These are phyloP conservation scores for Erythrolamprus reginae DNA, from an alignment of 2,113 vertebrate species.

Conservation along the genomic window DNA sequence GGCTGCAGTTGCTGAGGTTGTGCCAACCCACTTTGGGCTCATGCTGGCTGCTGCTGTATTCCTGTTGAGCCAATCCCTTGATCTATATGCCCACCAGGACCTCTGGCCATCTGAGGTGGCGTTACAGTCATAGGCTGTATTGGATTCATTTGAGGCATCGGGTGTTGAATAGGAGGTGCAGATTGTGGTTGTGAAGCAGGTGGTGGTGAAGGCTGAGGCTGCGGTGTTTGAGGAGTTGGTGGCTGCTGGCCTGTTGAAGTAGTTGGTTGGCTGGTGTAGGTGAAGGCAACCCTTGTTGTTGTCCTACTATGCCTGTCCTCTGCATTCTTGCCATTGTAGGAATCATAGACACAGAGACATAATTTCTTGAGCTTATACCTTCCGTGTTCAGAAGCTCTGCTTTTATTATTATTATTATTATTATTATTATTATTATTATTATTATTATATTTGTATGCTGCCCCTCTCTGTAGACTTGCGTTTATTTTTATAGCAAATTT, in stretches of 20 bases:
- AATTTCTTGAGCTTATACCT: too few species aligned
- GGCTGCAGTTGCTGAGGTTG: slow-evolving; percentile 78
- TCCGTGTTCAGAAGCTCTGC: too few species aligned
- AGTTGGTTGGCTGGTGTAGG: slow-evolving; percentile 85
- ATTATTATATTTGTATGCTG: too few species aligned
- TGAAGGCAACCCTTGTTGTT: slow-evolving; percentile 84
- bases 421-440: too few species aligned
- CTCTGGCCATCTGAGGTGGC: slow-evolving; percentile 75
- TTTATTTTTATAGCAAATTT: too few species aligned
- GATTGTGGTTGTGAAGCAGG: slow-evolving; percentile 70
- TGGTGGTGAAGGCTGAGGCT: slow-evolving; percentile 73
- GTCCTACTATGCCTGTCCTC: slow-evolving; percentile 73
- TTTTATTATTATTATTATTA: too few species aligned
- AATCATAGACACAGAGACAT: too few species aligned
- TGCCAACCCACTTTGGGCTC: slow-evolving; percentile 79
- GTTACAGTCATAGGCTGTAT: slow-evolving; percentile 82
- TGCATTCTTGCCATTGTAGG: slow-evolving; percentile 61
- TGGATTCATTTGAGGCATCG: slow-evolving; percentile 80
- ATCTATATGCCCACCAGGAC: slow-evolving; percentile 70
- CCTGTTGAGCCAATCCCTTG: slow-evolving; percentile 74
- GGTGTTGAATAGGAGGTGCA: slow-evolving; percentile 75
- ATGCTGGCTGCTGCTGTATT: slow-evolving; percentile 72
- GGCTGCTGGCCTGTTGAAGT: slow-evolving; percentile 87
- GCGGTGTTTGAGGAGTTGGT: slow-evolving; percentile 85
- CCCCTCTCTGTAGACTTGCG: too few species aligned